Base-by-base conservation (phyloP, 2,113 vertebrate genomes). In the Nerophis ophidion region DNA sequence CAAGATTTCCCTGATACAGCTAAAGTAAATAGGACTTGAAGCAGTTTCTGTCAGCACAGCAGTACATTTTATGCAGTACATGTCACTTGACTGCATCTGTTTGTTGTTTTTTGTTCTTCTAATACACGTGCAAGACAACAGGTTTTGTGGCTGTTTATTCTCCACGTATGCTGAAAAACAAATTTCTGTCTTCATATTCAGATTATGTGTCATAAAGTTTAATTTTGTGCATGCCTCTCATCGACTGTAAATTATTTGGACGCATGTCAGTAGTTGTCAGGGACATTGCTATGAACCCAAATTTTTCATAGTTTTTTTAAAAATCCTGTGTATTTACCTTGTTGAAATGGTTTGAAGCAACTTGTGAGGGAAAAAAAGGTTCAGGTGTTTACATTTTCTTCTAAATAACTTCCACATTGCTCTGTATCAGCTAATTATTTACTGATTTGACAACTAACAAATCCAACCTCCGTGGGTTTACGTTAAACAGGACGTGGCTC, bases 401-500 rank as follows among this genome's bases (percentile, higher is more conserved):
- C 45, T 79, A 71, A 81, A 70, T 57, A 76, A 64, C 55, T 26
- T 76, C 81, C 80, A 74, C 73, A 77, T 73, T 78, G 76, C 73
- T 81, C 72, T 14, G 61, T 76, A 80, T 81, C 73, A 79, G 77
- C 81, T 83, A 83, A 86, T 87, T 83, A 87, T 82, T 89, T 85
- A 82, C 80, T 7, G 65, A 70, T 79, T 66, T 83, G 83, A 86
- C 85, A 89, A 80, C 74, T 83, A 84, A 82, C 83, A 86, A 72
- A 79, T 75, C 62, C 72, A 75, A 57, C 63, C 76, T 76, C 69
- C 66, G 57, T 1, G 52, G 76, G 84, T 81, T 85, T 83, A 86
- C 61, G 73, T 81, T 84, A 68, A 82, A 75, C 80, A 84, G 82
- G 76, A 81, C 58, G 35, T 38, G 4, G 65, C 71, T 66, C 69